These are phyloP conservation scores for Hypsibius dujardini DNA, from an alignment of 1,140 invertebrate species.

Conservation along the genomic window DNA sequence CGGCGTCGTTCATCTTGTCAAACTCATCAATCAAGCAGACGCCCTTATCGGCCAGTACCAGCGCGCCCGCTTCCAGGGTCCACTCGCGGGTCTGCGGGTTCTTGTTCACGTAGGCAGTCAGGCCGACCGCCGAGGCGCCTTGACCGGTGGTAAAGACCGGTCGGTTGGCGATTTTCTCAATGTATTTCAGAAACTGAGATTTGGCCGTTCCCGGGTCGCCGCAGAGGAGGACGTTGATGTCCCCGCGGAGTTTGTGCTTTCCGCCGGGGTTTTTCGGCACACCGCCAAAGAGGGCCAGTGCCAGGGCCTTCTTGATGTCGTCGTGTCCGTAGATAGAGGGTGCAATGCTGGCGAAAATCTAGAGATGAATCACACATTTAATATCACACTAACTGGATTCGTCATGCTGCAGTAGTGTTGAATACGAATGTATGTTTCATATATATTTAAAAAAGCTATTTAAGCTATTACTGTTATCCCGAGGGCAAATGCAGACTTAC, in stretches of 20 bases:
- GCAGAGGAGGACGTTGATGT: constrained; percentile 89
- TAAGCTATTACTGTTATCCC: too few relatives aligned
- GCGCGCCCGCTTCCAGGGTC: constrained; percentile 92
- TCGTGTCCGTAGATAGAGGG: constrained; percentile 97
- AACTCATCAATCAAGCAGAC: constrained; percentile 98
- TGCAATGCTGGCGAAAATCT: constrained; percentile 77
- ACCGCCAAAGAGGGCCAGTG: constrained; percentile 83
- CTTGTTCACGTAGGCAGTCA: constrained; percentile 87
- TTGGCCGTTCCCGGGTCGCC: constrained; percentile 97
- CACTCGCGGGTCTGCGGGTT: constrained; percentile 81
- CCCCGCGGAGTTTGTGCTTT: constrained; percentile 82
- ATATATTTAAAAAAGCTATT: too few relatives aligned
- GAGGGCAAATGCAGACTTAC: too few relatives aligned
- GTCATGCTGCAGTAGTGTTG: too few relatives aligned
- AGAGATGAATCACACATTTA: constrained; percentile 58
- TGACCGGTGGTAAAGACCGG: constrained; percentile 92
- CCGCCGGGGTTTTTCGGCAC: constrained; percentile 90
- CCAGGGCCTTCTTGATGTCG: constrained; percentile 80
- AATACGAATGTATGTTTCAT: too few relatives aligned
- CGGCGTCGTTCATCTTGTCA: constrained; percentile 96
- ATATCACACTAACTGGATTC: too few relatives aligned
- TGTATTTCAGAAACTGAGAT: constrained; percentile 87
- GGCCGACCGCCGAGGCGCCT: constrained; percentile 89
- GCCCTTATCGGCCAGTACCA: constrained; percentile 85
- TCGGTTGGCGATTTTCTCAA: constrained; percentile 72